Base-by-base conservation (phyloP, 2,797 vertebrate genomes). In the Ispidina lecontei region DNA sequence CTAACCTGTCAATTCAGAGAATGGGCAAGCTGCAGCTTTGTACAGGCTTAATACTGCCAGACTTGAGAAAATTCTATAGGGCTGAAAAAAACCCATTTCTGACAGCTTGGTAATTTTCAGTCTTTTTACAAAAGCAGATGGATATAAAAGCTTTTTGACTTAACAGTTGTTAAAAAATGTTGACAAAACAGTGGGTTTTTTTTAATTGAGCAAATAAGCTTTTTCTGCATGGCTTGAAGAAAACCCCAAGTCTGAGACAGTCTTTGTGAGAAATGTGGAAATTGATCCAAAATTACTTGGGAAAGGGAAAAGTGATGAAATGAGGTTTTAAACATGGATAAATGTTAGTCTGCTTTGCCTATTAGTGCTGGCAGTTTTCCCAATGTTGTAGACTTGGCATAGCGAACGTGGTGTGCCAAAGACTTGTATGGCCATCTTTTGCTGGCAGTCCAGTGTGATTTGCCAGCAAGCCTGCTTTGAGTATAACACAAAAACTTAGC, bases 111-210 rank as follows among this genome's bases (percentile, higher is more conserved):
- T 80, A 89, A 93, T 80, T 95, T 94, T 86, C 65, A 92, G 69
- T 87, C 58, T 91, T 55, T 77, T 46, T 65, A 77, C 72, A 94
- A 92, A 89, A 93, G 73, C 93, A 93, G 93, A 93, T 94, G 89
- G 87, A 56, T 93, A 55, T 58, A 79, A 90, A 89, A 95, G 91
- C 62, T 87, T 95, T 93, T 77, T 83, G 65, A 58, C 62, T 77
- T 94, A 94, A 77, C 92, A 93, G 65, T 92, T 94, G 69, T 88
- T 94, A 72, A 37, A 89, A 89, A 95, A 85, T 94, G 77, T 96
- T 96, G 94, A 94, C 88, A 94, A 94, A 94, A 94, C 85, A 95
- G 21, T 49, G 54, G 54, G 51, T 91, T 87, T 58, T 92, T 85
- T 90, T 81, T 63, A 83, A 70, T 41, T 60, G 68, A 91, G 67